These are phyloP conservation scores for Coenobita brevimanus DNA, from an alignment of 1,140 invertebrate species.

Conservation along the genomic window DNA sequence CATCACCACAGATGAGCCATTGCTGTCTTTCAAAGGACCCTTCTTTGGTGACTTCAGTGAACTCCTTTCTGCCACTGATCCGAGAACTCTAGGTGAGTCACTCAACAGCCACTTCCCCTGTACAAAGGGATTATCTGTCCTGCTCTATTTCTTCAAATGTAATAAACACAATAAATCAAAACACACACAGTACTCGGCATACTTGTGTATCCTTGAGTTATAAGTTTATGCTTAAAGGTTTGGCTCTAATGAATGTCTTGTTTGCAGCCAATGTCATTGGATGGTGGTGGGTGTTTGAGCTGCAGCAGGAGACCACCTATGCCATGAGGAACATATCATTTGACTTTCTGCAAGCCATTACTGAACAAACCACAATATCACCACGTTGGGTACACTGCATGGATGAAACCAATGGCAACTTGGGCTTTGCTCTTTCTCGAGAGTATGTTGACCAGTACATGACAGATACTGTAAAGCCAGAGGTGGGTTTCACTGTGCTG, in stretches of 20 bases:
- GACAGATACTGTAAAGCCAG: slow-evolving; percentile 84
- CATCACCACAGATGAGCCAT: slow-evolving; percentile 78
- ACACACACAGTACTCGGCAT: no score
- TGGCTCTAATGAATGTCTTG: no score
- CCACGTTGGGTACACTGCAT: slow-evolving; percentile 90
- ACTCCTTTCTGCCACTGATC: slow-evolving; percentile 73
- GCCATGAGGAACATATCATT: slow-evolving; percentile 48
- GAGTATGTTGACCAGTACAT: slow-evolving; percentile 95
- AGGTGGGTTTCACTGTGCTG: slow-evolving; percentile 73
- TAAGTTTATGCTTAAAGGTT: no score
- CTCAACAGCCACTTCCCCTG: slow-evolving; percentile 25
- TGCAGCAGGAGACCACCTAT: slow-evolving; percentile 57
- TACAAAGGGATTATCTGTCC: slow-evolving; percentile 13
- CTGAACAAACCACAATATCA: neutral
- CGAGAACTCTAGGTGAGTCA: slow-evolving; percentile 56
- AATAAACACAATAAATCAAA: neutral
- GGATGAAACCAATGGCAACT: slow-evolving; percentile 90
- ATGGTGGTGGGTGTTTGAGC: slow-evolving; percentile 59
- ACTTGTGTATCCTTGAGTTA: no score
- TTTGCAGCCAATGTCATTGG: slow-evolving; percentile 52
- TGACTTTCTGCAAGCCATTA: slow-evolving; percentile 32
- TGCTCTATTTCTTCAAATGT: neutral
- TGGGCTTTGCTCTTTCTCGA: slow-evolving; percentile 94
- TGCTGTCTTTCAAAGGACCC: slow-evolving; percentile 83
- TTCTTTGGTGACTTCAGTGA: slow-evolving; percentile 77